Evolutionary conservation across 2,113 vertebrate genomes (phyloP), one percentile per base, ranked within the genome.

Genomic region (Dromas ardeola): DNA sequence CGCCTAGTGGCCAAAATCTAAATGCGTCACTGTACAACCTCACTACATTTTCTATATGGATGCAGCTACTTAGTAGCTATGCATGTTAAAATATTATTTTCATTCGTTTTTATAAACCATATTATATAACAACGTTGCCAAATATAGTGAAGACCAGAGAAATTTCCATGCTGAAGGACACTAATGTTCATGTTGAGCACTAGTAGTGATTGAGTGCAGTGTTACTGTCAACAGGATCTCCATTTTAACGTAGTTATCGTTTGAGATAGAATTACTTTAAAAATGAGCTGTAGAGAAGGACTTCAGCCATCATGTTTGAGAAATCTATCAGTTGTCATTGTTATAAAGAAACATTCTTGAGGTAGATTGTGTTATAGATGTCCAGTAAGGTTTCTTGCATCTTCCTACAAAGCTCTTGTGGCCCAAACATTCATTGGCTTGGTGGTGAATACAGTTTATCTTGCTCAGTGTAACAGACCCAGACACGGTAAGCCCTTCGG

Each of bases 1-100:
- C 95, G 10, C 91, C 92, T 95, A 95, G 91, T 97, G 97, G 95
- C 69, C 49, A 62, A 59, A 3, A 5, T 42, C 50, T 92, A 52
- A 80, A 90, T 13, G 11, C 70, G 34, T 9, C 29, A 2, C 45
- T 63, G n/a, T 30, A 38, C 36, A 59, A 15, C 27, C 66, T 56
- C n/a, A 66, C 16, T 49, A 7, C 0, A 0, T 43, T 81, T 62
- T 50, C 16, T 15, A 7, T 9, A 16, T 4, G 5, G 19, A 47
- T 47, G 32, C 6, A 21, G 25, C 7, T 14, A 42, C 16, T 26
- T 5, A 53, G 27, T 5, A 85, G 12, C 14, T 71, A 27, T 5
- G 2, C 42, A 3, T 27, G 15, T 29, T 69, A n/a, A 17, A 49
- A 34, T 65, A 34, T 45, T 53, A 15, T 62, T 88, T 85, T 76